Percentiles rank a stretch among this genome's conserved stretches.
These are phyloP conservation scores for Volucella inanis DNA, from an alignment of 2,888 invertebrate species.

Conservation along the genomic window DNA sequence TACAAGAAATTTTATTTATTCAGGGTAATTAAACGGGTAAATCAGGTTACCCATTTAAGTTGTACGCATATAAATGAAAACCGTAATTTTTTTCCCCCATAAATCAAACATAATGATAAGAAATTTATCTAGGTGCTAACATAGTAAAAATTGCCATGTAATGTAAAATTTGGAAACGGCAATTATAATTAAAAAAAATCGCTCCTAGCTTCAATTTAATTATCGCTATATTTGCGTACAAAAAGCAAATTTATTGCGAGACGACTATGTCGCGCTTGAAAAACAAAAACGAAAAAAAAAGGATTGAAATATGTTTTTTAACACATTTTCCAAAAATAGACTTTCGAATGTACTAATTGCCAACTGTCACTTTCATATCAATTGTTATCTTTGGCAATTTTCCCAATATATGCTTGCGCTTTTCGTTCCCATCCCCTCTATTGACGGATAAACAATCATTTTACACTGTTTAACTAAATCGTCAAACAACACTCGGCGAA, in stretches of 20 bases:
- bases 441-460: background rate
- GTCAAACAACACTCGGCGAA: background rate
- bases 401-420: constrained; percentile 57
- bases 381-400: constrained; percentile 68
- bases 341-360: constrained; percentile 27
- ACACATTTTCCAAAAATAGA: constrained; percentile 63
- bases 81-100: too few species aligned
- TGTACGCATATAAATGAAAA: too few species aligned
- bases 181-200: background rate
- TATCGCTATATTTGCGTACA: constrained; percentile 15
- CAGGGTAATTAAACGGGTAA: too few species aligned
- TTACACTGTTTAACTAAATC: background rate
- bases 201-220: constrained; percentile 7
- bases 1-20: too few species aligned
- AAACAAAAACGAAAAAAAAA: constrained; percentile 29
- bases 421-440: background rate
- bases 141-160: too few species aligned
- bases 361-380: constrained; percentile 68
- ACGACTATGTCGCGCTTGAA: constrained; percentile 39
- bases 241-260: constrained; percentile 45
- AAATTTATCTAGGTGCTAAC: too few species aligned
- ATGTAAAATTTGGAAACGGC: background rate
- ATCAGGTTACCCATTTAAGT: too few species aligned
- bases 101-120: too few species aligned
- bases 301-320: constrained; percentile 26